Conservation (phyloP, 2,113 vertebrate species). For the Neotoma lepida region DNA sequence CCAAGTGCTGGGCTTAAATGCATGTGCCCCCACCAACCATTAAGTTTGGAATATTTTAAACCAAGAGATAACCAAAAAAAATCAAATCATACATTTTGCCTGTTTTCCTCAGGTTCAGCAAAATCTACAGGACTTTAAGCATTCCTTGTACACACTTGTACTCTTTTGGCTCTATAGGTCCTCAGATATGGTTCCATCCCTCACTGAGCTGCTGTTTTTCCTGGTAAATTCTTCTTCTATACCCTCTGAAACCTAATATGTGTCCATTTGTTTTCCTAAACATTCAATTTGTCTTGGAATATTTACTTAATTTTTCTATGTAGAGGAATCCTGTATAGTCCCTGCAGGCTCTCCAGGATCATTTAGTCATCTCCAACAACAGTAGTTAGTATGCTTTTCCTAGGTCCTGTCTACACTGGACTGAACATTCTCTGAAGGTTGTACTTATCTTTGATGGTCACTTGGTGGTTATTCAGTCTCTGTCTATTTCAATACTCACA, state of each 20-base stretch:
- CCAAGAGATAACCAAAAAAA: not conserved
- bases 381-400: not conserved
- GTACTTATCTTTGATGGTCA: not conserved
- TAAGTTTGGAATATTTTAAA: not conserved
- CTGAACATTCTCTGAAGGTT: not conserved
- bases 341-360: not conserved
- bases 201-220: not conserved
- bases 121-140: not conserved
- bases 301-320: not conserved
- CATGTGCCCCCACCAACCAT: not conserved
- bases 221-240: not conserved
- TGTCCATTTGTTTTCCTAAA: not conserved
- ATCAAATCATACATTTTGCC: not conserved
- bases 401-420: not conserved
- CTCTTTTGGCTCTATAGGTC: not conserved
- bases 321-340: not conserved
- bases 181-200: not conserved
- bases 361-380: not conserved
- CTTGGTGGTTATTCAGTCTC: not conserved
- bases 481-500: not conserved
- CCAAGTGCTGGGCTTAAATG: not conserved
- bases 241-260: not conserved
- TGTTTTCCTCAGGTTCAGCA: not conserved
- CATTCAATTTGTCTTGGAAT: not conserved
- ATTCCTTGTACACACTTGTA: not conserved